Base-by-base conservation (phyloP, 2,113 vertebrate species). In the Machaerirhynchus nigripectus region DNA sequence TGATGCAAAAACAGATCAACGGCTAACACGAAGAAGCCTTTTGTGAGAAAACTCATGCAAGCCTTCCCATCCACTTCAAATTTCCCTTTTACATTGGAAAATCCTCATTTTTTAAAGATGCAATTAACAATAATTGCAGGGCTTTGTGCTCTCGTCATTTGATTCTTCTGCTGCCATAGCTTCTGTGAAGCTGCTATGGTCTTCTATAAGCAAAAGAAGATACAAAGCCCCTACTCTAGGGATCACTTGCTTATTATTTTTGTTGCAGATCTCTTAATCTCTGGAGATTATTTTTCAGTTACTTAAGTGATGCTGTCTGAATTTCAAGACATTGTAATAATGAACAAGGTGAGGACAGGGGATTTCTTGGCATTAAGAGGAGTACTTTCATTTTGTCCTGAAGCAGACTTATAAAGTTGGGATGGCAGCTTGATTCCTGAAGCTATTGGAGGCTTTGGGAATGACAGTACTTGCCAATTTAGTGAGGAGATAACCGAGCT, bases 251-350 rank as follows among this genome's bases (percentile, higher is more conserved):
- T 76, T 89, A 11, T 94, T 95, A 69, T 78, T 95, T 95, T 95
- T 89, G 40, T 67, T 84, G 65, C 57, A 82, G 80, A 96, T 96
- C 89, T 95, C 69, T 95, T 91, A 89, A 92, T 93, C 85, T 82
- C 74, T 68, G 57, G 89, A 87, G 74, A 93, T 96, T 94, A 91
- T 56, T 91, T 86, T 89, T 89, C 64, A 67, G 63, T 92, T 95
- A 90, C 19, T 96, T 97, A 93, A 92, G 57, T 22, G 42, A 64
- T 95, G 95, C 69, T 89, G 53, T 47, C 39, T 87, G 77, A 89
- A 82, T 93, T 94, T 92, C 77, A 89, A 79, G 85, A 84, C 53
- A 49, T 33, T 68, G 57, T 69, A 95, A 87, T 93, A 95, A 84
- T 37, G 53, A 89, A 53, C 2, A 4, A 30, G 20, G 80, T 82